A percentile compares a stretch with the other conserved stretches of the same genome.
Evolutionary conservation across 2,888 invertebrate genomes (phyloP).

Genomic region (Archaeoteleia sp.): DNA sequence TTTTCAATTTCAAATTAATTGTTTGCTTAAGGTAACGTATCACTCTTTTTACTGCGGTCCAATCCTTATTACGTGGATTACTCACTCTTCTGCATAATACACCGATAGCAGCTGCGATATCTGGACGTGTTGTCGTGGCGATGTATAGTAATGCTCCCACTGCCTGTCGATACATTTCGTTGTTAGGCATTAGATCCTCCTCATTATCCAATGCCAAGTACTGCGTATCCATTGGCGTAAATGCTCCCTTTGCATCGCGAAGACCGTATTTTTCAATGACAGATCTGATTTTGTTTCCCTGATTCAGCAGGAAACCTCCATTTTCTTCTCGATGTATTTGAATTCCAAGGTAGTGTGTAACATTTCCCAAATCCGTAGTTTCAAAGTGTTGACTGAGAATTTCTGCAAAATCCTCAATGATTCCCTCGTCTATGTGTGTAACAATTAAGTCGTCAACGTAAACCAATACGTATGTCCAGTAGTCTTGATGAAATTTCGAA

Average conservation of each 20-base stretch:
- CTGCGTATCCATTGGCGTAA: constrained; percentile 38
- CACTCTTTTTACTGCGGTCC: constrained; percentile 38
- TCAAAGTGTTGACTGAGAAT: constrained; percentile 15
- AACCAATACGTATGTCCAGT: constrained; percentile 32
- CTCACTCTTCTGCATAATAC: constrained; percentile 13
- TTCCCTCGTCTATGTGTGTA: constrained; percentile 8
- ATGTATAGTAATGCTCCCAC: constrained; percentile 38
- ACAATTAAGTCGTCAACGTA: constrained; percentile 53
- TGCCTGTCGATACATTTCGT: constrained; percentile 16
- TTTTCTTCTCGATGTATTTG: constrained; percentile 30
- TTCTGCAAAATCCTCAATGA: constrained; percentile 17
- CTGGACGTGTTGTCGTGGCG: constrained; percentile 26
- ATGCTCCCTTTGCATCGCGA: constrained; percentile 22
- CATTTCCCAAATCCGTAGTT: constrained; percentile 47
- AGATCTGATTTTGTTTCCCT: constrained; percentile 30
- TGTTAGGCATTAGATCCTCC: not conserved
- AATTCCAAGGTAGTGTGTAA: constrained; percentile 31
- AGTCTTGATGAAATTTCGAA: not conserved
- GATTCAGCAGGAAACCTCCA: constrained; percentile 37
- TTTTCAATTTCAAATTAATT: not conserved
- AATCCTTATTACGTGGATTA: constrained; percentile 12
- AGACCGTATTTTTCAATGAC: constrained; percentile 26
- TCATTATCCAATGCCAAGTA: not conserved
- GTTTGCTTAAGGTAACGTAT: constrained; percentile 32
- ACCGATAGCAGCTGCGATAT: constrained; percentile 27